These are phyloP conservation scores for Tangara arthus DNA, from an alignment of 2,797 vertebrate species.

Conservation along the genomic window DNA sequence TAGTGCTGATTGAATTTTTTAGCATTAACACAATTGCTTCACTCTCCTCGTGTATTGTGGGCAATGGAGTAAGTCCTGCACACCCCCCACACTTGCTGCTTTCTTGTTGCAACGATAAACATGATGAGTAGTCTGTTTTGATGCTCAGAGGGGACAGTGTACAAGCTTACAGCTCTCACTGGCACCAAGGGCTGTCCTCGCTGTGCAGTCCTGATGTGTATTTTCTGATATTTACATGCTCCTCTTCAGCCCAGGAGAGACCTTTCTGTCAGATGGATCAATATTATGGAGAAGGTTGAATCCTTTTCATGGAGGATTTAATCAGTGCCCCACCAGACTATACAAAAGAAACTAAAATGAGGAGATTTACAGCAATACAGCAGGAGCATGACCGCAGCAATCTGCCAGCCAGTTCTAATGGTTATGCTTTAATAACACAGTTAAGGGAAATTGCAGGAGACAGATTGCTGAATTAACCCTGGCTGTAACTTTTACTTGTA, in stretches of 20 bases:
- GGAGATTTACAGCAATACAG: background rate
- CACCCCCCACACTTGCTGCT: background rate
- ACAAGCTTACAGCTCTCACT: background rate
- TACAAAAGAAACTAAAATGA: background rate
- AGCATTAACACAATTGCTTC: background rate
- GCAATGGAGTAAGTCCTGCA: background rate
- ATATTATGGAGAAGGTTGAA: background rate
- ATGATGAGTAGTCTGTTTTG: background rate
- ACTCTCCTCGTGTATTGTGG: background rate
- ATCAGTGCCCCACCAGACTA: background rate
- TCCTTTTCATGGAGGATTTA: slow-evolving; percentile 20
- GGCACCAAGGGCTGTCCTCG: background rate
- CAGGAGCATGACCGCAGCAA: background rate
- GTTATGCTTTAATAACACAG: background rate
- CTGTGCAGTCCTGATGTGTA: background rate
- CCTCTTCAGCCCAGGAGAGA: background rate
- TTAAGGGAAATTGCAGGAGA: slow-evolving; percentile 19
- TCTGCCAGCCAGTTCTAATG: background rate
- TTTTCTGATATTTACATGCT: background rate
- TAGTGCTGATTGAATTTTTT: background rate
- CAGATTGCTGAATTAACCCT: background rate
- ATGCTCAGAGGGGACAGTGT: background rate
- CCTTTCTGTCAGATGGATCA: background rate
- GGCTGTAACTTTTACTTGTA: background rate
- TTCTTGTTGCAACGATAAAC: background rate